Evolutionary conservation across 2,888 invertebrate genomes (phyloP).

Genomic region (Caenorhabditis imperialis): DNA sequence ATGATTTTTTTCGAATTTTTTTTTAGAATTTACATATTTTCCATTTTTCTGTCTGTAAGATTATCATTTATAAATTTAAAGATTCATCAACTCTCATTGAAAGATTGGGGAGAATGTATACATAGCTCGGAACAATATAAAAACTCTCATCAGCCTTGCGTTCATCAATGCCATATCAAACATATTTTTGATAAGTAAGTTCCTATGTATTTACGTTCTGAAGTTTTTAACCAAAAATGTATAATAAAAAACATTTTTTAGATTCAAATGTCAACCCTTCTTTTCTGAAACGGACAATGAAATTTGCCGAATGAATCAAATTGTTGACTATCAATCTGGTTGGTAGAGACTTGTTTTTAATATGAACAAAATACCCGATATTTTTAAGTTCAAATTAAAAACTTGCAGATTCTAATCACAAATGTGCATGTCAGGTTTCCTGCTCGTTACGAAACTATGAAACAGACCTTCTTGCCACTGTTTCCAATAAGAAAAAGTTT

Average conservation of each 20-base stretch:
- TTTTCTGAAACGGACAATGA: background rate
- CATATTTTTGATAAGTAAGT: background rate
- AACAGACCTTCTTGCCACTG: too few relatives aligned
- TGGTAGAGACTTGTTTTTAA: too few relatives aligned
- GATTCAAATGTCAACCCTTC: constrained; percentile 50
- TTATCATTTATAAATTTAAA: too few relatives aligned
- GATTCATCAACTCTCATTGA: constrained; percentile 35
- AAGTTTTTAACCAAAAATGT: background rate
- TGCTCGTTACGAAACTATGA: constrained; percentile 10
- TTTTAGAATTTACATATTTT: constrained; percentile 3
- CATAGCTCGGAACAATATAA: background rate
- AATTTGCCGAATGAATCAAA: constrained; percentile 23
- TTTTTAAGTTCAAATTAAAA: too few relatives aligned
- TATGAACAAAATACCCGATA: too few relatives aligned
- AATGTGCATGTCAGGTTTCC: constrained; percentile 39
- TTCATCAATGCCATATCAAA: constrained; percentile 11
- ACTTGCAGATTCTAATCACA: too few relatives aligned
- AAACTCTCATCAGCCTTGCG: constrained; percentile 18
- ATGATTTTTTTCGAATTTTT: too few relatives aligned
- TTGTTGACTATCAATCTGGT: too few relatives aligned
- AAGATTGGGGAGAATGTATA: constrained; percentile 56
- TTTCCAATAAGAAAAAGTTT: too few relatives aligned
- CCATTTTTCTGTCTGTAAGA: too few relatives aligned
- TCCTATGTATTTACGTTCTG: background rate
- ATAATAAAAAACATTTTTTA: constrained; percentile 30